Evolutionary conservation across 2,888 invertebrate genomes (phyloP), one percentile per base, ranked within the genome.

Genomic region (Phorcus lineatus): DNA sequence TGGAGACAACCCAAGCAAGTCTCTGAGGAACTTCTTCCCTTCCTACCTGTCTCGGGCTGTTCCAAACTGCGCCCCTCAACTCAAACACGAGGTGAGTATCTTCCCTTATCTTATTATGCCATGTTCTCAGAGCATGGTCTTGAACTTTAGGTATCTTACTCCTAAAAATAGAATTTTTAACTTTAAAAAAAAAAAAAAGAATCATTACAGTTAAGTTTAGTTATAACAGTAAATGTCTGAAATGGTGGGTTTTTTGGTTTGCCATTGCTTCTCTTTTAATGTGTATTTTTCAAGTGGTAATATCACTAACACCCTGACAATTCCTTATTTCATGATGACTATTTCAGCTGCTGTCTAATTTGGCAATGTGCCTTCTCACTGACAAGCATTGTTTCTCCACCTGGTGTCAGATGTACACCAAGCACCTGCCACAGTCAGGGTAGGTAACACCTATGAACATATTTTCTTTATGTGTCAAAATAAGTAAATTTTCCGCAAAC

Each of bases 361-460:
- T 96, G 67, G 93, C 95, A 7, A 94, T 94, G 82, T 95, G 96
- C 89, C 93, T 96, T 57, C 92, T 92, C 31, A 93, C 93, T 77
- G 96, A 96, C 85, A 94, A 95, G 83, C 95, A 95, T 0, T 95
- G 95, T 87, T 95, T 95, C 86, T 94, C 94, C 74, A 94, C 94
- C 0, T 96, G 96, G 96, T 94, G 94, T 87, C 95, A 95, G 87
- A 92, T 95, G 76, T 96, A 96, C 92, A 93, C 94, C 47, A 95
- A 95, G 89, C 95, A 96, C 89, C 94, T 95, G 28, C 94, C 94
- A 81, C 95, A 95, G 88, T 96, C 96, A 24, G 95, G 92, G 93
- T 93, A 83, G 79, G 82, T 74, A 47, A 13, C 0, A 78, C 78
- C 47, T 52, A 2, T 52, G 4, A 7, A 17, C n/a, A 13, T 24